phyloP scores from a whole-genome alignment of 2,113 vertebrate genomes.

The Acrocephalus kingi region DNA sequence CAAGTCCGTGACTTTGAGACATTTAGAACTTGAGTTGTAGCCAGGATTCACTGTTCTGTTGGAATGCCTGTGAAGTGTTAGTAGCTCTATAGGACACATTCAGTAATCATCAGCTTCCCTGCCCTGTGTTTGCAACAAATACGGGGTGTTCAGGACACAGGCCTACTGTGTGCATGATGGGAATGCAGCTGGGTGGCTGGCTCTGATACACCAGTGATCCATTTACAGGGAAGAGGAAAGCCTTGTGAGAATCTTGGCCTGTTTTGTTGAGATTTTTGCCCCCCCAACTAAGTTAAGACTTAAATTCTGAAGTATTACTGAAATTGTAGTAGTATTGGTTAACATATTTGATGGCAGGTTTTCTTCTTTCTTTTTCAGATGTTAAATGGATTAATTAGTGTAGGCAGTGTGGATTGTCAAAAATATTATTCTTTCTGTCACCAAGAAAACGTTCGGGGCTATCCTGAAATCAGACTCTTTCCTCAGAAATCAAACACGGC shows the following conservation, averaged over 20 bases:
- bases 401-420: constrained; percentile 94
- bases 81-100: fast-evolving
- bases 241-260: background rate
- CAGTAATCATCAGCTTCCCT: background rate
- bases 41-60: background rate
- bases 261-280: background rate
- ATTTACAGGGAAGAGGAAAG: background rate
- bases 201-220: background rate
- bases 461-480: constrained; percentile 93
- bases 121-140: background rate
- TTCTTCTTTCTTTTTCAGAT: constrained; percentile 66
- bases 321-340: background rate
- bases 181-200: background rate
- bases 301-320: background rate
- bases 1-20: background rate
- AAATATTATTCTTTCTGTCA: constrained; percentile 88
- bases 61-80: background rate
- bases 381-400: constrained; percentile 82
- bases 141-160: background rate
- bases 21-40: background rate
- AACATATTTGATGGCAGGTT: background rate
- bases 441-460: constrained; percentile 84
- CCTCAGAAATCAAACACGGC: constrained; percentile 72
- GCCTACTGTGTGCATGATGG: background rate
- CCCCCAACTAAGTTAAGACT: background rate